phyloP scores from a whole-genome alignment of 1,140 invertebrate species.

The Plutomurus gul region DNA sequence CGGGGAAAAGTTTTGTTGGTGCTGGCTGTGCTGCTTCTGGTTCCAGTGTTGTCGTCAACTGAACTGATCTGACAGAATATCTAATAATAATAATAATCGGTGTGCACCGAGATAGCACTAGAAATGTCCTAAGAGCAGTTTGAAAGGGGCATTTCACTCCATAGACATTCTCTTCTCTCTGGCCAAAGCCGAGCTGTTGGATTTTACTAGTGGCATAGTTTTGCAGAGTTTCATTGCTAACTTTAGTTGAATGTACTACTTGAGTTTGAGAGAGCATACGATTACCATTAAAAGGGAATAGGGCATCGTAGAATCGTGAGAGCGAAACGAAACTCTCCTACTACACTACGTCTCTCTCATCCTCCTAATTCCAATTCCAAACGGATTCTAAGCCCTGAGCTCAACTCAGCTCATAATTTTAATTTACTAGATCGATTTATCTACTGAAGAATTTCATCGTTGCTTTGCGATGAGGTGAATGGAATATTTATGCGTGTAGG shows the following conservation, averaged over 20 bases:
- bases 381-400: constrained; percentile 14
- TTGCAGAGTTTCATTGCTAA: neutral
- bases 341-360: neutral
- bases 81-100: constrained; percentile 16
- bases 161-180: neutral
- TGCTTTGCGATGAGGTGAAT: neutral
- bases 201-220: constrained; percentile 11
- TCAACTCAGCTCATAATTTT: constrained; percentile 29
- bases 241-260: neutral
- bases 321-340: neutral
- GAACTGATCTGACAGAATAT: constrained; percentile 21
- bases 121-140: neutral
- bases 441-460: constrained; percentile 19
- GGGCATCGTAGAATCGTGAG: neutral
- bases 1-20: neutral
- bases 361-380: constrained; percentile 21
- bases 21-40: too few species aligned
- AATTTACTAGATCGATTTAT: constrained; percentile 30
- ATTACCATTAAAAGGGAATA: constrained; percentile 2
- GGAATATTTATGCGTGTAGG: constrained; percentile 9
- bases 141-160: neutral
- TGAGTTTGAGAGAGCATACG: neutral
- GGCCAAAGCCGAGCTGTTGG: too few species aligned
- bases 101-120: neutral
- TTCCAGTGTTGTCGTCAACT: neutral